Evolutionary conservation across 2,797 vertebrate genomes (phyloP), one percentile per base, ranked within the genome.

Genomic region (Poeciliopsis infans): DNA sequence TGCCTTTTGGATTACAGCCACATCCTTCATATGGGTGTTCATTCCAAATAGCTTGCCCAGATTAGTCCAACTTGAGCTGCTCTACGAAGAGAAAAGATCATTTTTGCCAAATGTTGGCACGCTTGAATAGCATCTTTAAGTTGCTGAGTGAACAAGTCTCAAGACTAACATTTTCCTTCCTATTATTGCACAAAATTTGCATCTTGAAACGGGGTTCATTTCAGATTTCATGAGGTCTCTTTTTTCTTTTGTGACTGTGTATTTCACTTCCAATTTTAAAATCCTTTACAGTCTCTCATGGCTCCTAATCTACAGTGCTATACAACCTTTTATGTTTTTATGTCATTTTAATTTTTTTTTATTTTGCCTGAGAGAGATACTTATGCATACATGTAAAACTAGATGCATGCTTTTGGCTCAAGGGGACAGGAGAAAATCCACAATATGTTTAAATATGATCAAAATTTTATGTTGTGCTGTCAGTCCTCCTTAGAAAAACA

Each of bases 1-100:
- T 78, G 79, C 23, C 78, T 79, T 73, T 83, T 93, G 88, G 89
- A 89, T 66, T 13, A 47, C 72, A 0, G 84, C 91, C 84, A 85
- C 75, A 47, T 41, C 51, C 53, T 86, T 78, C 81, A 83, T 90
- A 91, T 85, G 78, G 79, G 87, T 61, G 74, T 61, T 84, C 69
- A 79, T 78, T 88, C 61, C 79, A 76, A 83, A 45, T 64, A 36
- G 49, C 46, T 75, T 83, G 71, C 71, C 86, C 66, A 28, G 31
- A 88, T 76, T 49, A 76, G 57, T 88, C 79, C 66, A 74, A 70
- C 53, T 75, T 75, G 70, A 83, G 75, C 77, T 78, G 33, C 74
- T 83, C 70, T 76, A 80, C 69, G 78, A 75, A 84, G 72, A 66
- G 18, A 79, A 84, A 70, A 70, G 16, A 80, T 43, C 64, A 0